phyloP scores from a whole-genome alignment of 2,113 vertebrate genomes.

The Excalfactoria chinensis region DNA sequence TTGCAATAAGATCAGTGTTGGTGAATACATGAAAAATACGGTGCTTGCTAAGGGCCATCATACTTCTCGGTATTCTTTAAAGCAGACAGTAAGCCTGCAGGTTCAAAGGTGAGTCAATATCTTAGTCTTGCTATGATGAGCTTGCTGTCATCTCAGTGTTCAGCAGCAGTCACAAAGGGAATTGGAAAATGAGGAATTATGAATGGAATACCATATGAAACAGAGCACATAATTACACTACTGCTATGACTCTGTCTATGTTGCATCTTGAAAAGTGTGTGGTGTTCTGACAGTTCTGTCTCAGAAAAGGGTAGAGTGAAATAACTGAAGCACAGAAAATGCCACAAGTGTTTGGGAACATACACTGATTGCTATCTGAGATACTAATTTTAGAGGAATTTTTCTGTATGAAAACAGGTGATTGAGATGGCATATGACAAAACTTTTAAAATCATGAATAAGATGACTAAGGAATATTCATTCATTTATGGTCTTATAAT shows the following conservation, averaged over 20 bases:
- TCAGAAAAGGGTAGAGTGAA: not conserved
- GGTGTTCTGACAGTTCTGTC: not conserved
- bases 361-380: not conserved
- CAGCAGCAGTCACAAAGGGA: not conserved
- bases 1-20: not conserved
- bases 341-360: not conserved
- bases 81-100: not conserved
- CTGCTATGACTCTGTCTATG: not conserved
- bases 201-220: not conserved
- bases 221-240: not conserved
- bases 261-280: not conserved
- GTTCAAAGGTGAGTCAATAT: not conserved
- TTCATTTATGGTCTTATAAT: not conserved
- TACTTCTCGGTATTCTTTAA: not conserved
- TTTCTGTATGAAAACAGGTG: not conserved
- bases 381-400: not conserved
- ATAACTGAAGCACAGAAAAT: not conserved
- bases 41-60: not conserved
- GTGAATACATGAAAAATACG: fast-evolving
- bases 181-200: not conserved
- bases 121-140: not conserved
- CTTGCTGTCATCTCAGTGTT: not conserved
- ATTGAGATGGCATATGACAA: not conserved
- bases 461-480: not conserved
- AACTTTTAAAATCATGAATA: not conserved